Conservation (phyloP, 2,888 invertebrate genomes). For the Blastobasis lacticolella region DNA sequence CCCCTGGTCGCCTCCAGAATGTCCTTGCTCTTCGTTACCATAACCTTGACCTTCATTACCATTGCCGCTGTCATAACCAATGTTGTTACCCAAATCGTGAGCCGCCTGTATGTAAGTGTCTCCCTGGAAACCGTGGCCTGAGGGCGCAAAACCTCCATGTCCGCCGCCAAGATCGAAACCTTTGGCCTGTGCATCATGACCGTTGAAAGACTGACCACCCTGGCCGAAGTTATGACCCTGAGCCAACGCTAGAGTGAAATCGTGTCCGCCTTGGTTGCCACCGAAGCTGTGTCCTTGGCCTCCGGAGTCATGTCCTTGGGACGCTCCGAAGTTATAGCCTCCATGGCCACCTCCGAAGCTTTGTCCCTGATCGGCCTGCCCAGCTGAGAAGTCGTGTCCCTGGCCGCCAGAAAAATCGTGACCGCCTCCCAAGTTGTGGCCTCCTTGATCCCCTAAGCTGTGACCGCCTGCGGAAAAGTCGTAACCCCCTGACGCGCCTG, state of each 20-base stretch:
- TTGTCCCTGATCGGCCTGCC: conserved; percentile 19
- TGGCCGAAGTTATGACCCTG: conserved; percentile 18
- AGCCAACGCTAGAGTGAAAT: conserved; percentile 22
- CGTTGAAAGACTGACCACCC: conserved; percentile 16
- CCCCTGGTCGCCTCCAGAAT: conserved; percentile 4
- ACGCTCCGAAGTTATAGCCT: conserved; percentile 16
- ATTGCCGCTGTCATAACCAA: conserved; percentile 19
- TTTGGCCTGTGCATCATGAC: conserved; percentile 16
- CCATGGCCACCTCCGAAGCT: conserved; percentile 10
- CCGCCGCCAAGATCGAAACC: conserved; percentile 10
- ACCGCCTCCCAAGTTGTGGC: conserved; percentile 19
- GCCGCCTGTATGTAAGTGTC: conserved; percentile 60
- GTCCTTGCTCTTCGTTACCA: conserved; percentile 12
- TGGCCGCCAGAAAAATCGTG: conserved; percentile 17
- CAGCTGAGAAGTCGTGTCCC: conserved; percentile 17
- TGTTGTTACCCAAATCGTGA: conserved; percentile 43
- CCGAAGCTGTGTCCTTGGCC: conserved; percentile 23
- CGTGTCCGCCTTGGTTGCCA: conserved; percentile 27
- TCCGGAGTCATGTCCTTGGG: conserved; percentile 18
- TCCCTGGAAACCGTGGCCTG: conserved; percentile 28
- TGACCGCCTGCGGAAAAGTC: conserved; percentile 17
- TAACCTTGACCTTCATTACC: conserved; percentile 12
- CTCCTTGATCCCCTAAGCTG: conserved; percentile 20
- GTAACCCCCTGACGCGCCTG: conserved; percentile 10
- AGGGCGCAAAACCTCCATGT: conserved; percentile 10